Conservation (phyloP, 2,888 invertebrate species). For the Mactromeris polynyma region DNA sequence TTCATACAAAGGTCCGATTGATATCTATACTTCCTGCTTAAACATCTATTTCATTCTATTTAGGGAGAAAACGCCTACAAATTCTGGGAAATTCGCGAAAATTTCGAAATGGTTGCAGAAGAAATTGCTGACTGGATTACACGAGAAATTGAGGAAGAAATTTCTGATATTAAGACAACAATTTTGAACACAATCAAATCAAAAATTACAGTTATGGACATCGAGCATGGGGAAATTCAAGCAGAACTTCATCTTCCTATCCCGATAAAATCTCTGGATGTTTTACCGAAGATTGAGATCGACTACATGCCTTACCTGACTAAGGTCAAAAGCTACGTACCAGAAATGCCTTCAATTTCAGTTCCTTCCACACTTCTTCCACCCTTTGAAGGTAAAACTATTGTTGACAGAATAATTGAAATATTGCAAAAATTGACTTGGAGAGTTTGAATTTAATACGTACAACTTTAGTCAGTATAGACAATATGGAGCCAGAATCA, state of each 20-base stretch:
- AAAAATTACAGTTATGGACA: constrained; percentile 69
- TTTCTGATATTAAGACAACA: constrained; percentile 55
- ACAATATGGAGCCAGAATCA: not conserved
- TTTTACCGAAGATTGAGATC: constrained; percentile 64
- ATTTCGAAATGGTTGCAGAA: constrained; percentile 57
- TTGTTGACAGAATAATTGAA: not conserved
- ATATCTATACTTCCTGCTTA: no score
- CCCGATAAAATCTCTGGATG: constrained; percentile 64
- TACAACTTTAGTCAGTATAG: no score
- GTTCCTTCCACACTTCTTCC: constrained; percentile 93
- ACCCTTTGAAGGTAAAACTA: constrained; percentile 92
- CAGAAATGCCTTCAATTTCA: constrained; percentile 86
- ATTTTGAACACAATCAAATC: constrained; percentile 54
- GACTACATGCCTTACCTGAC: constrained; percentile 52
- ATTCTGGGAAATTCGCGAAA: constrained; percentile 77
- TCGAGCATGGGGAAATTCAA: constrained; percentile 71
- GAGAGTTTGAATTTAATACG: no score
- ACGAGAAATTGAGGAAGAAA: constrained; percentile 68
- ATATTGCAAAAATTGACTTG: no score
- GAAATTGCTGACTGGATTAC: constrained; percentile 63
- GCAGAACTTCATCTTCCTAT: constrained; percentile 70
- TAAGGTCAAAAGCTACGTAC: constrained; percentile 64
- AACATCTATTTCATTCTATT: not conserved
- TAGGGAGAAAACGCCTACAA: constrained; percentile 76
- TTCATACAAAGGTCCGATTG: no score